phyloP scores from a whole-genome alignment of 2,888 invertebrate species.

The Tenthredo mesomela region DNA sequence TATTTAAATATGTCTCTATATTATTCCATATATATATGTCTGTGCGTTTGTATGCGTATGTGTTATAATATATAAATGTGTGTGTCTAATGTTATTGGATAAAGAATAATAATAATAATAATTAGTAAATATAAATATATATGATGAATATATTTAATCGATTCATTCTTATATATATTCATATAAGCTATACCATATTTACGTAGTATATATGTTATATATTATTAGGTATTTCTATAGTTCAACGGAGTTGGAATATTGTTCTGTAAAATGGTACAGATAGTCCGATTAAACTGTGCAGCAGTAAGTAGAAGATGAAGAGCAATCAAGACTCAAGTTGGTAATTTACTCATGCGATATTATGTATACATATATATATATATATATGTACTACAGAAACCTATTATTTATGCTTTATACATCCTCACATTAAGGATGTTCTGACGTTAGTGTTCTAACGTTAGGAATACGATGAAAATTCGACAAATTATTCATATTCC shows the following conservation, averaged over 20 bases:
- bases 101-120: neutral
- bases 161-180: no score
- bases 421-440: no score
- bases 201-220: neutral
- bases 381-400: neutral
- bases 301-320: neutral
- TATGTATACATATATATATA: no score
- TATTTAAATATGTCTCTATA: neutral
- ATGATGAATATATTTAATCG: neutral
- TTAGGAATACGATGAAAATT: no score
- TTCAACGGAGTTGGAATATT: neutral
- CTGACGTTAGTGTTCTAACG: no score
- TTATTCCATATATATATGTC: neutral
- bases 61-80: no score
- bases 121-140: neutral
- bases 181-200: neutral
- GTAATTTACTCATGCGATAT: neutral
- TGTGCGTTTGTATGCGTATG: no score
- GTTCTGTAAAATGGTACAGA: neutral
- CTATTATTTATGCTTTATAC: neutral
- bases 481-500: no score
- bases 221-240: neutral
- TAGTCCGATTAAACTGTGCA: neutral
- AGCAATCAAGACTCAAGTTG: constrained; percentile 1
- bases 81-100: neutral